Percentiles rank a stretch among this genome's conserved stretches.
Conservation (phyloP, 2,797 vertebrate genomes). For the Propithecus deckenii region DNA sequence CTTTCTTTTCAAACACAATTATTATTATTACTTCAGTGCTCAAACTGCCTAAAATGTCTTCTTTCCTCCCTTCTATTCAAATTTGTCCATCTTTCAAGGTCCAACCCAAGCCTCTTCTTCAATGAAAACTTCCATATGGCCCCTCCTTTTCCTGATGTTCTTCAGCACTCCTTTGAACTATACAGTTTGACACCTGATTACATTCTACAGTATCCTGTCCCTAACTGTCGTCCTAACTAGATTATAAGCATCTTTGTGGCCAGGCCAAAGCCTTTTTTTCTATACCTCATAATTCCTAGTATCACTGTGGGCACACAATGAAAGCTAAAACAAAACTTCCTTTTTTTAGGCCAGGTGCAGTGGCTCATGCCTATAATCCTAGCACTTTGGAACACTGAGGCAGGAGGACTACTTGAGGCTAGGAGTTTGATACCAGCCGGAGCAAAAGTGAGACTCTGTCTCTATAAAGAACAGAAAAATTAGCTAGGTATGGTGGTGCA, state of each 20-base stretch:
- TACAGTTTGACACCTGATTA: background rate
- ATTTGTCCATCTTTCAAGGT: background rate
- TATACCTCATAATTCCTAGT: background rate
- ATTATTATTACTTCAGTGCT: background rate
- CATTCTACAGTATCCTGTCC: background rate
- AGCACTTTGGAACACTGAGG: no score
- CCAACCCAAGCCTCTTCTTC: background rate
- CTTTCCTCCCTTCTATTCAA: background rate
- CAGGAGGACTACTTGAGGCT: no score
- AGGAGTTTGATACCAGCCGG: no score
- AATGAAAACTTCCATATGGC: background rate
- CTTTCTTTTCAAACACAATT: background rate
- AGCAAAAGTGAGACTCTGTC: no score
- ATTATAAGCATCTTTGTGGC: background rate
- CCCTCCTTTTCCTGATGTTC: background rate
- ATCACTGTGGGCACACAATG: background rate
- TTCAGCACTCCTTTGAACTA: background rate
- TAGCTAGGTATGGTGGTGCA: no score
- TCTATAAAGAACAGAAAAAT: no score
- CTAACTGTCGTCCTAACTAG: background rate
- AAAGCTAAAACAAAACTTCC: background rate
- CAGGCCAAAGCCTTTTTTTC: background rate
- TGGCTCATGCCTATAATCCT: no score
- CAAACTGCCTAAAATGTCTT: background rate
- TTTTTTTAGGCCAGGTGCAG: background rate